Conservation (phyloP, 2,888 invertebrate species). For the Drosophila fungiperda region DNA sequence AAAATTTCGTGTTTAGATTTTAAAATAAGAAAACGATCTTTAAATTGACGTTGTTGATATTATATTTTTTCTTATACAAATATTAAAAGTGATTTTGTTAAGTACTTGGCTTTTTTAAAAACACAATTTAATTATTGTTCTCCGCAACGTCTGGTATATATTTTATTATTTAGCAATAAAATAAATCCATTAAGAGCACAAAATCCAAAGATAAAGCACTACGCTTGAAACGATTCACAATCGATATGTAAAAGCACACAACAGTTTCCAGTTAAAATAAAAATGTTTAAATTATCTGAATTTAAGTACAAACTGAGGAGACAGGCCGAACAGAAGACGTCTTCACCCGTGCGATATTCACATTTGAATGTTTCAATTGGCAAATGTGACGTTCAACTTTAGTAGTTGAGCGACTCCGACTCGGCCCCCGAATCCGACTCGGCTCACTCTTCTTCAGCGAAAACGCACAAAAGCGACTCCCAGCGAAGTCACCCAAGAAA, state of each 20-base stretch:
- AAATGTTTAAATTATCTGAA: conserved; percentile 16
- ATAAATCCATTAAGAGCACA: conserved; percentile 11
- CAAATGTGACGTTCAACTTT: conserved; percentile 84
- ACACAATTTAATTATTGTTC: conserved; percentile 7
- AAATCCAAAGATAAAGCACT: conserved; percentile 20
- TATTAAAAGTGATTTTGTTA: conserved; percentile 48
- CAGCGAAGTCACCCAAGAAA: conserved; percentile 52
- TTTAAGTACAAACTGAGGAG: conserved; percentile 55
- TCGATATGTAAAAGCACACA: conserved; percentile 18
- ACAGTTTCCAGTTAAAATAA: conserved; percentile 23
- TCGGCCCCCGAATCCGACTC: conserved; percentile 56
- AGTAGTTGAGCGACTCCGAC: conserved; percentile 72
- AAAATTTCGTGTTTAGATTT: neutral
- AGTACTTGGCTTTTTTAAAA: conserved; percentile 1
- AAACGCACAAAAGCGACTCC: conserved; percentile 53
- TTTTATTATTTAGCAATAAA: neutral
- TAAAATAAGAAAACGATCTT: neutral
- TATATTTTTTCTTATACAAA: neutral
- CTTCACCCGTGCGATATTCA: conserved; percentile 85
- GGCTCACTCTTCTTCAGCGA: conserved; percentile 55
- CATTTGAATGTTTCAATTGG: conserved; percentile 85
- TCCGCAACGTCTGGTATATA: conserved; percentile 1
- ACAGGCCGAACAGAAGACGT: conserved; percentile 82
- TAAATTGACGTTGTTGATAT: neutral
- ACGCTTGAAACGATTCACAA: conserved; percentile 28